Conservation (phyloP, 2,888 invertebrate species). For the Linnaemya tessellans region DNA sequence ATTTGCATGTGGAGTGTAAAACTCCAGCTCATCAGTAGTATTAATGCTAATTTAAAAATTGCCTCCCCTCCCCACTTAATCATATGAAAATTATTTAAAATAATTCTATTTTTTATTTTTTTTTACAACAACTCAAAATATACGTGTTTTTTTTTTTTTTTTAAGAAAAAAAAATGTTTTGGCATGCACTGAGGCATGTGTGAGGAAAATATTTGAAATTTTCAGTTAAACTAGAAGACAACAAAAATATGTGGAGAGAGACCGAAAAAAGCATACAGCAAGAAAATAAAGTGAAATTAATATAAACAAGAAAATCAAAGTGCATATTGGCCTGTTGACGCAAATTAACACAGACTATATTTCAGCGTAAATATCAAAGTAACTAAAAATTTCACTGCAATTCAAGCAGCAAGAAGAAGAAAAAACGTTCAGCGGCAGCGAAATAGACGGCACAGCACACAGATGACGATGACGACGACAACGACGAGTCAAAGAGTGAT, state of each 20-base stretch:
- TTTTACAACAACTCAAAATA: too few relatives aligned
- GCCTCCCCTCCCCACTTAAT: constrained; percentile 27
- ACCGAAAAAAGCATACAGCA: constrained; percentile 33
- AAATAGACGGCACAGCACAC: constrained; percentile 1
- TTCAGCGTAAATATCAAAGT: constrained; percentile 67
- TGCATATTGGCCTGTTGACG: constrained; percentile 82
- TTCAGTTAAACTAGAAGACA: constrained; percentile 52
- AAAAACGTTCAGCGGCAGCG: neutral
- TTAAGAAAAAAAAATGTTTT: constrained; percentile 33
- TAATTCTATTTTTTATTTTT: neutral
- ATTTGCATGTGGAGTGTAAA: neutral
- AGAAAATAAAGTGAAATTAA: constrained; percentile 63
- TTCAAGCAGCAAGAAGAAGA: constrained; percentile 53
- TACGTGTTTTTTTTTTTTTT: neutral
- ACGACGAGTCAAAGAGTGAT: constrained; percentile 20
- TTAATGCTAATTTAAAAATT: constrained; percentile 17
- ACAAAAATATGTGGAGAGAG: constrained; percentile 30
- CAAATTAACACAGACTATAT: constrained; percentile 81
- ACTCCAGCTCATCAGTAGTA: neutral
- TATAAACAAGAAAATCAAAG: constrained; percentile 70
- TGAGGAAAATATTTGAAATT: constrained; percentile 56
- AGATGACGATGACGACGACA: neutral
- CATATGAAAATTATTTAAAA: constrained; percentile 59
- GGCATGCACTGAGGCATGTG: constrained; percentile 63
- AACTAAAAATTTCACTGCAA: constrained; percentile 55